Conservation (phyloP, 2,888 invertebrate species). For the Steinernema hermaphroditum region DNA sequence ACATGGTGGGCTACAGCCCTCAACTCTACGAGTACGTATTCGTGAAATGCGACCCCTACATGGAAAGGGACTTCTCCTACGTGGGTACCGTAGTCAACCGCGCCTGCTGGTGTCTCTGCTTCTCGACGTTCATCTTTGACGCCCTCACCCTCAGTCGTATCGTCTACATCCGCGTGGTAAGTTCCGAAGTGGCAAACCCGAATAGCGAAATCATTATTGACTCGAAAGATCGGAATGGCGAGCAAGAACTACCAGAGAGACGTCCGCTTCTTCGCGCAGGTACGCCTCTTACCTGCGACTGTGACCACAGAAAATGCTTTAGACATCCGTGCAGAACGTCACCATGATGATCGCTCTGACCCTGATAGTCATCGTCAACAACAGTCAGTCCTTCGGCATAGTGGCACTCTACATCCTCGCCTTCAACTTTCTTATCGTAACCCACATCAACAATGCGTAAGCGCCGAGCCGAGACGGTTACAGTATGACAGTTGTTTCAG, state of each 20-base stretch:
- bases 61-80: constrained; percentile 22
- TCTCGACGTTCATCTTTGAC: constrained; percentile 17
- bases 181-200: neutral
- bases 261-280: constrained; percentile 13
- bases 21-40: constrained; percentile 20
- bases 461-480: neutral
- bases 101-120: constrained; percentile 15
- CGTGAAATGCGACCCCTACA: constrained; percentile 13
- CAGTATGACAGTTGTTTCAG: neutral
- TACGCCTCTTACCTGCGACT: neutral
- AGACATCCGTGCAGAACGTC: neutral
- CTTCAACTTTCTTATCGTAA: neutral
- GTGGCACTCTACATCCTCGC: neutral
- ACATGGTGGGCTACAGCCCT: constrained; percentile 13
- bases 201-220: neutral
- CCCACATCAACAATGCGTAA: constrained; percentile 2
- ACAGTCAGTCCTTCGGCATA: neutral
- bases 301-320: neutral
- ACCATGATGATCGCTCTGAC: neutral
- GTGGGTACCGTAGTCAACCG: constrained; percentile 4
- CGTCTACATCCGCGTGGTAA: constrained; percentile 18
- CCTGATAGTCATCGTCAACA: neutral
- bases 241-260: constrained; percentile 4
- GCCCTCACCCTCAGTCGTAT: neutral
- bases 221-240: neutral